phyloP scores from a whole-genome alignment of 2,888 invertebrate genomes.

The Norana najaformis region DNA sequence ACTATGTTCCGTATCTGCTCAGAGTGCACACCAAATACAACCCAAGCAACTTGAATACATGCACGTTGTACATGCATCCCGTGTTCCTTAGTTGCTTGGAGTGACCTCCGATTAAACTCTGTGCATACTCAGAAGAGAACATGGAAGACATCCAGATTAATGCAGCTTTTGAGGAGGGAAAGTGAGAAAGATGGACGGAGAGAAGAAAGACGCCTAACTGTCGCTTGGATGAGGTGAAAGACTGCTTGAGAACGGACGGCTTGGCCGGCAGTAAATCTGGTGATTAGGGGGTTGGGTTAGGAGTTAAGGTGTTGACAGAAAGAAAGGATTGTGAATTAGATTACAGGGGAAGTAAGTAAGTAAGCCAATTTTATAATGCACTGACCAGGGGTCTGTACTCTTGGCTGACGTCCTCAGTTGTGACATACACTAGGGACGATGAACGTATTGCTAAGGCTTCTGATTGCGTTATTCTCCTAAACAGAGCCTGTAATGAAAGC shows the following conservation, averaged over 20 bases:
- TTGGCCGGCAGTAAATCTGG: not conserved
- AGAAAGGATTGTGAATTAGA: not conserved
- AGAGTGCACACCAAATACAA: not conserved
- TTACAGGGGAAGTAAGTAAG: not conserved
- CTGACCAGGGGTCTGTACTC: conserved; percentile 2
- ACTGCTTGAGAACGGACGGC: not conserved
- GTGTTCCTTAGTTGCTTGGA: not conserved
- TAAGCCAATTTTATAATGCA: not conserved
- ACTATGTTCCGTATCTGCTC: not conserved
- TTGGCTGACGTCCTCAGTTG: not conserved
- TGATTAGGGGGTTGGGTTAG: not conserved
- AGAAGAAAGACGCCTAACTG: not conserved
- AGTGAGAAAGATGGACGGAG: not conserved
- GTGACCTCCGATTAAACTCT: not conserved
- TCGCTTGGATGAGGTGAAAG: conserved; percentile 13
- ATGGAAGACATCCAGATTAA: not conserved
- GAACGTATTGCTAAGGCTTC: not conserved
- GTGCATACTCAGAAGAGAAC: conserved; percentile 5
- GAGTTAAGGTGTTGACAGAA: conserved; percentile 9
- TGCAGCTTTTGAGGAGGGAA: not conserved
- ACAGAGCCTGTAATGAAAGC: not conserved
- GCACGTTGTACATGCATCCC: too few relatives aligned
- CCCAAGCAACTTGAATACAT: not conserved
- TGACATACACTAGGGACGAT: not conserved
- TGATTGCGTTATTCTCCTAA: not conserved